Percentiles rank a stretch among this genome's conserved stretches.
phyloP scores from a whole-genome alignment of 2,888 invertebrate species.

The Theretra japonica region DNA sequence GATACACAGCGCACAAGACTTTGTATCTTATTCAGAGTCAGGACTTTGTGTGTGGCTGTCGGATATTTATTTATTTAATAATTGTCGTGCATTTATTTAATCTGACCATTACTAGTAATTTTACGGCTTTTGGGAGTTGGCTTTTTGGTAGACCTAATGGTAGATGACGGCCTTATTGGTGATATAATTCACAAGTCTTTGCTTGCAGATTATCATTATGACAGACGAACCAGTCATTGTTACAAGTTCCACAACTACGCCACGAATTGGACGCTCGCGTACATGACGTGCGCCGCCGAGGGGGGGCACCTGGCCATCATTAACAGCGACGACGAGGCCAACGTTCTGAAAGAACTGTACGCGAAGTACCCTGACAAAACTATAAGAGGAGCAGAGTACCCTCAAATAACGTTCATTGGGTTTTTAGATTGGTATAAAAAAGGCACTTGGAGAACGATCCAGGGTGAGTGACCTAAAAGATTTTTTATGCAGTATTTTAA shows the following conservation, averaged over 20 bases:
- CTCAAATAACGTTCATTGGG: background rate
- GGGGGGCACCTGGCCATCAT: constrained; percentile 10
- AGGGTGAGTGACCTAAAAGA: background rate
- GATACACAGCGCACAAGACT: no score
- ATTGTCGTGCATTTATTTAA: no score
- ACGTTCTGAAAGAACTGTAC: background rate
- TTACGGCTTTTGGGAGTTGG: no score
- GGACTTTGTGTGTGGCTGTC: no score
- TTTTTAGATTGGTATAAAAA: background rate
- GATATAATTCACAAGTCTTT: background rate
- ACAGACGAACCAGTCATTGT: background rate
- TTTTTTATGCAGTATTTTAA: background rate
- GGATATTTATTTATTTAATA: no score
- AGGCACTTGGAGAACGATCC: background rate
- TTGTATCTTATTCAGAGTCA: no score
- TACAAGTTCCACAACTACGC: constrained; percentile 3
- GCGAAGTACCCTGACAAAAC: background rate
- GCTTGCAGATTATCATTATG: background rate
- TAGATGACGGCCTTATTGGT: background rate
- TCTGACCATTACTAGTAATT: no score
- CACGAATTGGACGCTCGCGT: background rate
- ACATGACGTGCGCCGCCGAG: constrained; percentile 1
- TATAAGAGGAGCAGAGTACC: background rate
- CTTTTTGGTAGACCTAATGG: background rate
- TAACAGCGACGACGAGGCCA: background rate